Evolutionary conservation across 2,888 invertebrate genomes (phyloP), one percentile per base, ranked within the genome.

Genomic region (Aethes cnicana): DNA sequence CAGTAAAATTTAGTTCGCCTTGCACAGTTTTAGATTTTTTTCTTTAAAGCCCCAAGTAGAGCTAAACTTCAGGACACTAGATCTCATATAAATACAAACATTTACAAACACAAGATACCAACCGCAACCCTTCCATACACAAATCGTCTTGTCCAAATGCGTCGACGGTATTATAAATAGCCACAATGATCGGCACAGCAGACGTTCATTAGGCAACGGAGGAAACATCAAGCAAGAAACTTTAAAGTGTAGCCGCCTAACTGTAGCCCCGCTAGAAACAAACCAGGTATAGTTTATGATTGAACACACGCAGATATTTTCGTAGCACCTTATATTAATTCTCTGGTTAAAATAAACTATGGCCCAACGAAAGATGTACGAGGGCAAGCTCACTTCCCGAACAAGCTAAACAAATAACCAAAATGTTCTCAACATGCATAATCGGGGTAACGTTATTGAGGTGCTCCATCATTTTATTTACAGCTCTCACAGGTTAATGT

Each of bases 261-360:
- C 36, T 37, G 37, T 37, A 28, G 36, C 44, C 12, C 44, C 21
- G 7, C 26, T 41, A 28, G 88, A 88, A 87, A 86, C 85, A 85
- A 87, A 88, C 86, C 88, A 88, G 88, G 85, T 84, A 80, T 77
- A 72, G 69, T 72, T 81, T 87, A 88, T 88, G 88, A 88, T 88
- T 86, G 84, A 88, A 83, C 75, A 77, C 77, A 70, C 72, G 59
- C 84, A 81, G 86, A 79, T 87, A 87, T 86, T 86, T 77, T 76
- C 70, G 74, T 72, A 69, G 72, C 69, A 67, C 77, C 63, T 67
- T 62, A 79, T 86, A 84, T 85, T 86, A 85, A 86, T 84, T 72
- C 72, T 63, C 63, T 68, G 83, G 79, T 84, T 81, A 84, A 87
- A 85, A 84, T 87, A 87, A 82, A 84, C 73, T 68, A 66, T 61